A percentile compares a stretch with the other conserved stretches of the same genome.
These are phyloP conservation scores for Coenobita brevimanus DNA, from an alignment of 1,140 invertebrate genomes.

Conservation along the genomic window DNA sequence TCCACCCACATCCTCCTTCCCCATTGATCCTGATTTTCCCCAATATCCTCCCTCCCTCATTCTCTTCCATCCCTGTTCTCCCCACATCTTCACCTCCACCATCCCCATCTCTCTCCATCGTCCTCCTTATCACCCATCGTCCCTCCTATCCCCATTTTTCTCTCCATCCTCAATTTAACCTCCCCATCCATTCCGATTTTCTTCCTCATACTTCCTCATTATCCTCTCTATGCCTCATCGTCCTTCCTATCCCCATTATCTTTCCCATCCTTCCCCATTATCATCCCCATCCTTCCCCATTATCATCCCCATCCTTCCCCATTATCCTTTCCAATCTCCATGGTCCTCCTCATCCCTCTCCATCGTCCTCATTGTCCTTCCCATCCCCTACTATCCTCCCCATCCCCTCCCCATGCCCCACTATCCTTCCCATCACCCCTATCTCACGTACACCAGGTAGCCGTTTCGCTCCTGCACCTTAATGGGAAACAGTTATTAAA, in stretches of 20 bases:
- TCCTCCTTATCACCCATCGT: no score
- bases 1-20: neutral
- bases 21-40: neutral
- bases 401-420: neutral
- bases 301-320: neutral
- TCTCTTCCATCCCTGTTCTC: neutral
- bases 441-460: constrained; percentile 6
- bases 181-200: no score
- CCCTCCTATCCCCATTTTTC: neutral
- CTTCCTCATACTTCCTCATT: neutral
- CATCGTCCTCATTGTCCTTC: no score
- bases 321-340: no score
- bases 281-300: neutral
- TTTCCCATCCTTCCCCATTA: neutral
- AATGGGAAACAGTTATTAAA: constrained; percentile 42
- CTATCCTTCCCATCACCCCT: neutral
- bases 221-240: neutral
- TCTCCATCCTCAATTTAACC: no score
- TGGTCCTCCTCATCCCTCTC: no score
- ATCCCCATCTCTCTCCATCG: no score
- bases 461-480: constrained; percentile 9
- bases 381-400: no score
- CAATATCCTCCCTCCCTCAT: neutral
- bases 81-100: no score
- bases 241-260: no score